Evolutionary conservation across 2,113 vertebrate species (phyloP).

Genomic region (Marmota monax): DNA sequence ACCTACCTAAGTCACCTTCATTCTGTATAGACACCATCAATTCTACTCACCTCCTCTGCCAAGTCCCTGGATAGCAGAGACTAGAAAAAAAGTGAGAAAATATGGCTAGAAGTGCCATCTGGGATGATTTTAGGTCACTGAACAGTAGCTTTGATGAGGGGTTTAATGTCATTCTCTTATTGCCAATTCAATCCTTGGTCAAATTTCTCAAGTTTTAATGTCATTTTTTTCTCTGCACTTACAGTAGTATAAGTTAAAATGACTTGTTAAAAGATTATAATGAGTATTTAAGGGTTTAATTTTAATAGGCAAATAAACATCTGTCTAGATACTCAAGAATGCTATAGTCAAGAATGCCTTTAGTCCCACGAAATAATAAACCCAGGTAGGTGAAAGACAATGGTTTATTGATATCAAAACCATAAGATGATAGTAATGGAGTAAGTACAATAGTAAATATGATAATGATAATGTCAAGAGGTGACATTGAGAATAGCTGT

Average conservation of each 20-base stretch:
- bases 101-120: neutral
- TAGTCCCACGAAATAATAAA: slow-evolving; percentile 9
- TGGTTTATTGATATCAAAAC: neutral
- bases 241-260: slow-evolving; percentile 13
- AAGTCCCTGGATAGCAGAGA: neutral
- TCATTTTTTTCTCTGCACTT: neutral
- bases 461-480: neutral
- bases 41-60: neutral
- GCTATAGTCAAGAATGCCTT: neutral
- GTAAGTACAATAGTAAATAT: neutral
- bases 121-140: slow-evolving; percentile 24
- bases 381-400: neutral
- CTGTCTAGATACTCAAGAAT: neutral
- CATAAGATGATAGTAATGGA: neutral
- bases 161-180: slow-evolving; percentile 7
- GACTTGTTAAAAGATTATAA: slow-evolving; percentile 13
- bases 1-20: neutral
- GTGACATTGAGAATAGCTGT: neutral
- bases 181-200: neutral
- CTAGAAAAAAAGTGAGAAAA: slow-evolving; percentile 5
- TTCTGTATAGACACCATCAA: neutral
- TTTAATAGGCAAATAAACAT: slow-evolving; percentile 42
- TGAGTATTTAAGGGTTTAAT: neutral
- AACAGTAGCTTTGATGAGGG: neutral
- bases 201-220: slow-evolving; percentile 47